Percentiles rank a stretch among this genome's conserved stretches.
Conservation (phyloP, 2,113 vertebrate species). For the Poeciliopsis occidentalis region DNA sequence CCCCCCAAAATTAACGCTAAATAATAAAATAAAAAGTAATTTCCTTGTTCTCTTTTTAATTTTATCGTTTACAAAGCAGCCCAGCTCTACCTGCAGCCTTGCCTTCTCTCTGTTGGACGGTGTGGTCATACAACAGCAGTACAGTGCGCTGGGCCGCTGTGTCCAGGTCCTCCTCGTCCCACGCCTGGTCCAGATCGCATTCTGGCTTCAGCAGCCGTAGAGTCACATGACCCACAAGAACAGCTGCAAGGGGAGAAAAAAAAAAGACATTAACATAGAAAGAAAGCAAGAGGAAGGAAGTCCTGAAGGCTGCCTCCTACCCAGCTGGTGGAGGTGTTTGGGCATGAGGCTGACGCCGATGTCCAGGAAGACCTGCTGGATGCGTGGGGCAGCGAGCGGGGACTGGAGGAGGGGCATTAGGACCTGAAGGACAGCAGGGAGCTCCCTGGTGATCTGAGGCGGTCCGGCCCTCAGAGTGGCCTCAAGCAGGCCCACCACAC, state of each 20-base stretch:
- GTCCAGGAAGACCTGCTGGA: slow-evolving; percentile 86
- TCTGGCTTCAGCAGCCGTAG: slow-evolving; percentile 92
- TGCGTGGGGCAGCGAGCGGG: slow-evolving; percentile 89
- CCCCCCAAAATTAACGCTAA: too few relatives aligned
- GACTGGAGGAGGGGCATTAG: slow-evolving; percentile 90
- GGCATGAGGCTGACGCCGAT: slow-evolving; percentile 90
- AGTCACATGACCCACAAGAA: slow-evolving; percentile 91
- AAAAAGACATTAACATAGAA: not conserved
- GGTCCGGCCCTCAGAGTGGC: slow-evolving; percentile 83
- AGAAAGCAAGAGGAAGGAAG: not conserved
- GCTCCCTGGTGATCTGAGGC: slow-evolving; percentile 85
- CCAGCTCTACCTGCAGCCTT: slow-evolving; percentile 77
- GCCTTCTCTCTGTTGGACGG: slow-evolving; percentile 81
- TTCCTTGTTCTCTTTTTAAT: too few relatives aligned
- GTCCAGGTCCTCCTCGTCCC: slow-evolving; percentile 90
- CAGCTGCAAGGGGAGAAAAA: slow-evolving; percentile 71
- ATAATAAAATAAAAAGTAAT: too few relatives aligned
- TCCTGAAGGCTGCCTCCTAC: slow-evolving; percentile 62
- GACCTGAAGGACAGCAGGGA: slow-evolving; percentile 85
- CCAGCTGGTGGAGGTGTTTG: slow-evolving; percentile 84
- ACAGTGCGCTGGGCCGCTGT: slow-evolving; percentile 86
- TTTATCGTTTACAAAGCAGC: too few relatives aligned
- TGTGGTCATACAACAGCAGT: slow-evolving; percentile 84
- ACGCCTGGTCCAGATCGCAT: slow-evolving; percentile 88
- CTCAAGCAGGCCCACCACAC: slow-evolving; percentile 84